Conservation (phyloP, 2,888 invertebrate species). For the Dinocampus coccinellae region DNA sequence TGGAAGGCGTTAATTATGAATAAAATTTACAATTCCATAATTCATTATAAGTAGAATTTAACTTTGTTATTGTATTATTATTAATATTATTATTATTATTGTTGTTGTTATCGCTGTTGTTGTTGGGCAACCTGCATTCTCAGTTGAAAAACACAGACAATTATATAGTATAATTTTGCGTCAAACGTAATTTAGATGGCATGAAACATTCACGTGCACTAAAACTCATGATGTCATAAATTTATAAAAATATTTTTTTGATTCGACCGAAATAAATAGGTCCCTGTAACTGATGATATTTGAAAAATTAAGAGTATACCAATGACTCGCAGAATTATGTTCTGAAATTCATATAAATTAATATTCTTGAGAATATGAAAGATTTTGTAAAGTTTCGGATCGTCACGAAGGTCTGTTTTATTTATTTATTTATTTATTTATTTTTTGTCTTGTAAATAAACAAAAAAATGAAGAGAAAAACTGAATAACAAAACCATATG, state of each 20-base stretch:
- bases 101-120: background rate
- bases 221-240: conserved; percentile 34
- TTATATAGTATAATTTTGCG: conserved; percentile 36
- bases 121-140: conserved; percentile 13
- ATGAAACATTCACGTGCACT: no score
- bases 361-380: conserved; percentile 8
- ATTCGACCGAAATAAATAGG: conserved; percentile 46
- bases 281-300: conserved; percentile 37
- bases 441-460: no score
- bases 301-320: background rate
- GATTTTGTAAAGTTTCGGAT: background rate
- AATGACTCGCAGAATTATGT: background rate
- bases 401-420: conserved; percentile 28
- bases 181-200: conserved; percentile 2
- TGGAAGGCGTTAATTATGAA: conserved; percentile 29
- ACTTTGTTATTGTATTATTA: conserved; percentile 10
- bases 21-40: conserved; percentile 11
- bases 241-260: conserved; percentile 48
- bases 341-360: conserved; percentile 17
- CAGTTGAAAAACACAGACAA: conserved; percentile 21
- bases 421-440: no score
- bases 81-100: conserved; percentile 20
- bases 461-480: no score
- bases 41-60: no score
- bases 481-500: no score